Evolutionary conservation across 2,113 vertebrate species (phyloP).

Genomic region (Fulica atra): DNA sequence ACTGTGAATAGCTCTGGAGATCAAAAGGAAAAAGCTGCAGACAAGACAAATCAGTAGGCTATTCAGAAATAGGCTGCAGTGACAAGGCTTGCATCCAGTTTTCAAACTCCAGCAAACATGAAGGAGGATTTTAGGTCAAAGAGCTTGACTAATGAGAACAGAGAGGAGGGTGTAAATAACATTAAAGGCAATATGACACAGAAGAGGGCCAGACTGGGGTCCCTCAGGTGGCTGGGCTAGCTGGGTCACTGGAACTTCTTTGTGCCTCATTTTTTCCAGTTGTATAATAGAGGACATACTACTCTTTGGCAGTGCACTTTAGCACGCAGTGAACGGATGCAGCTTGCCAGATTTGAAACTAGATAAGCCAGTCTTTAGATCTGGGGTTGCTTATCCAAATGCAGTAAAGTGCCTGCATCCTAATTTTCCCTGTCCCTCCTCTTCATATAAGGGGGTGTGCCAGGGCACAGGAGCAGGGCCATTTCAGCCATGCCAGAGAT

Average conservation of each 20-base stretch:
- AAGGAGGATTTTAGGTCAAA: not conserved
- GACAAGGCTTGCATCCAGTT: not conserved
- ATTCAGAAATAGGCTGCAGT: not conserved
- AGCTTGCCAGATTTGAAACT: not conserved
- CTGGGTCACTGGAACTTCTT: not conserved
- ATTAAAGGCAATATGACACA: not conserved
- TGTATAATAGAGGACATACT: not conserved
- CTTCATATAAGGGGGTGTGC: not conserved
- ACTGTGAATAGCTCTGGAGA: not conserved
- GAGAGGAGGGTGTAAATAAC: not conserved
- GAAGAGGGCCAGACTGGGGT: not conserved
- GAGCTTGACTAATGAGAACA: not conserved
- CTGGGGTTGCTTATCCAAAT: not conserved
- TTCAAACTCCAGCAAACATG: not conserved
- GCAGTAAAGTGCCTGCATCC: not conserved
- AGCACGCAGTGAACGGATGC: not conserved
- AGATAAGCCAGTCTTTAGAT: not conserved
- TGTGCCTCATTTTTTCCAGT: not conserved
- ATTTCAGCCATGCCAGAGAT: not conserved
- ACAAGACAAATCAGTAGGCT: slow-evolving; percentile 2
- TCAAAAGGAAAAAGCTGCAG: not conserved
- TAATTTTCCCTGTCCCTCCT: not conserved
- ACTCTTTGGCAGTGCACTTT: not conserved
- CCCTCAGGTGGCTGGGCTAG: not conserved
- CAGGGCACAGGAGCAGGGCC: not conserved